These are phyloP conservation scores for Tarsius wallacei DNA, from an alignment of 2,797 vertebrate species.

Conservation along the genomic window DNA sequence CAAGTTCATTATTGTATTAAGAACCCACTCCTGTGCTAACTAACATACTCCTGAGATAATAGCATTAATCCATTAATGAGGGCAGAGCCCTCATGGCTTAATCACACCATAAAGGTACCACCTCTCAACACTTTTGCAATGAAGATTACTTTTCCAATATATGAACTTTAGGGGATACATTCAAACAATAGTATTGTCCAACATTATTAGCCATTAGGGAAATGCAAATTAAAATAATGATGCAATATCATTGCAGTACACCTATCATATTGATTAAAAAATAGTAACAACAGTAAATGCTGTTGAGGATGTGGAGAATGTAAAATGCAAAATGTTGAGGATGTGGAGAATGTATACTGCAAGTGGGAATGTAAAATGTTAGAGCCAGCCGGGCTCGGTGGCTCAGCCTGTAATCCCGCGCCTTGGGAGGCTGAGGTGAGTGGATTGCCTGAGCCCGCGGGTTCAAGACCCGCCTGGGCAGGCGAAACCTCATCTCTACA, in stretches of 20 bases:
- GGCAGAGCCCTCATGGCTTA: neutral
- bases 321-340: neutral
- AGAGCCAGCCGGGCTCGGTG: too few species aligned
- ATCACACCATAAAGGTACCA: neutral
- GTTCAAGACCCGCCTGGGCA: too few species aligned
- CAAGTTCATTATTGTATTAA: neutral
- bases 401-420: too few species aligned
- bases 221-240: neutral
- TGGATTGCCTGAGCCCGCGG: too few species aligned
- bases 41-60: neutral
- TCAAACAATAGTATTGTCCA: neutral
- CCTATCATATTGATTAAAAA: neutral
- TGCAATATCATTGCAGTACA: neutral
- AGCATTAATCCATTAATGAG: neutral
- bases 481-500: too few species aligned
- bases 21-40: neutral
- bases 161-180: neutral
- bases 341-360: neutral
- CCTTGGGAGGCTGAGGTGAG: too few species aligned
- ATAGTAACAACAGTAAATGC: neutral
- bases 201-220: neutral
- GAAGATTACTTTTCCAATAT: neutral
- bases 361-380: neutral
- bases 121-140: neutral
- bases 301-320: neutral